Evolutionary conservation across 2,113 vertebrate species (phyloP), one percentile per base, ranked within the genome.

Genomic region (Accipiter virgatus): DNA sequence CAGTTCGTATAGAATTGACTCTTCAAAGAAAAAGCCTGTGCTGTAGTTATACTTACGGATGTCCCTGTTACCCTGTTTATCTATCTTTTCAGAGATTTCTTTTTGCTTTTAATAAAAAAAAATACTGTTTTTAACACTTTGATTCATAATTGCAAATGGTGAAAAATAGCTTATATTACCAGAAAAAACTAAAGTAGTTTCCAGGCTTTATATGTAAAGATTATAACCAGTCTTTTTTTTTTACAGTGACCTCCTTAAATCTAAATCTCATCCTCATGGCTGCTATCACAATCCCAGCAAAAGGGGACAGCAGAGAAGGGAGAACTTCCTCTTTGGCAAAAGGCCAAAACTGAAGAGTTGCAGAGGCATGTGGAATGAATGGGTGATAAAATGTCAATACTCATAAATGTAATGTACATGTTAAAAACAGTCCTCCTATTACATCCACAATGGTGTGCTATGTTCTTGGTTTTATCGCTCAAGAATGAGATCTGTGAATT

Each of bases 361-460:
- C 32, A 47, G 42, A 50, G 70, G 14, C 70, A 16, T 25, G 17
- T 70, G 91, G 81, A 91, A 83, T 40, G 34, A 68, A 65, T 34
- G 16, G 65, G 16, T 91, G 63, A 59, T 52, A 78, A 81, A 45
- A 53, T 78, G 18, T 59, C 48, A 77, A 43, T 56, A 80, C 13
- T 65, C 20, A 15, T 62, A 78, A 82, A 88, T 34, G 26, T 42
- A 74, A 80, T 25, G 47, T 62, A 45, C 9, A 5, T 75, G 65
- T 86, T 86, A 61, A 96, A 84, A 87, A 31, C 26, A 52, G 12
- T 38, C 42, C 56, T 93, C 12, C 50, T 19, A 8, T 81, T 92
- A 38, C 45, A 70, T 59, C 38, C 0, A 0, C 61, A 53, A 1
- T 22, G 10, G 11, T 63, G n/a, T 95, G 47, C 73, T n/a, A 9